Evolutionary conservation across 1,140 invertebrate species (phyloP).

Genomic region (Tyrophagus putrescentiae): DNA sequence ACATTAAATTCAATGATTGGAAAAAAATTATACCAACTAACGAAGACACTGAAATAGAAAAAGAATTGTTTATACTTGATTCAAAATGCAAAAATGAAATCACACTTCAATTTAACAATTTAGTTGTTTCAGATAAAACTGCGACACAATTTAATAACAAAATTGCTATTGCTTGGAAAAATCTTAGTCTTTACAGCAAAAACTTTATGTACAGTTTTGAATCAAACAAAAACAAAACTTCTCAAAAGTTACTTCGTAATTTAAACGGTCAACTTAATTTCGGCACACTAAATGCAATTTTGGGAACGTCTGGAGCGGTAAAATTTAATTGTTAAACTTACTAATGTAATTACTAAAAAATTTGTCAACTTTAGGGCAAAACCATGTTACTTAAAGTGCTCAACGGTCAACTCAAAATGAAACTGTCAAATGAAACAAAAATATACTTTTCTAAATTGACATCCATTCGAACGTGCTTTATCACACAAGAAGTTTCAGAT

Average conservation of each 20-base stretch:
- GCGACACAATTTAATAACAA: too few relatives aligned
- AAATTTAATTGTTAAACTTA: too few relatives aligned
- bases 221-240: too few relatives aligned
- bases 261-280: constrained; percentile 37
- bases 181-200: neutral
- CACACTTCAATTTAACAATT: too few relatives aligned
- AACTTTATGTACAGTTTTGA: neutral
- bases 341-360: neutral
- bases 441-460: constrained; percentile 5
- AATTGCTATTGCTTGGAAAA: neutral
- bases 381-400: constrained; percentile 21
- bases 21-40: neutral
- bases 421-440: neutral
- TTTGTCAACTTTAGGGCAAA: neutral
- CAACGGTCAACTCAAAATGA: constrained; percentile 9
- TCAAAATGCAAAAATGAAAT: neutral
- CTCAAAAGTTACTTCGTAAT: constrained; percentile 41
- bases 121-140: too few relatives aligned
- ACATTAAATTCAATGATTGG: neutral
- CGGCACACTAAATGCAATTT: constrained; percentile 17
- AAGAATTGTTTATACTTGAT: neutral
- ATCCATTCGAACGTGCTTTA: constrained; percentile 11
- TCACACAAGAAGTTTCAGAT: constrained; percentile 45
- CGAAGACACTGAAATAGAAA: neutral
- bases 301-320: constrained; percentile 19